Percentiles rank a stretch among this genome's conserved stretches.
phyloP scores from a whole-genome alignment of 2,113 vertebrate genomes.

The Choloepus hoffmanni region DNA sequence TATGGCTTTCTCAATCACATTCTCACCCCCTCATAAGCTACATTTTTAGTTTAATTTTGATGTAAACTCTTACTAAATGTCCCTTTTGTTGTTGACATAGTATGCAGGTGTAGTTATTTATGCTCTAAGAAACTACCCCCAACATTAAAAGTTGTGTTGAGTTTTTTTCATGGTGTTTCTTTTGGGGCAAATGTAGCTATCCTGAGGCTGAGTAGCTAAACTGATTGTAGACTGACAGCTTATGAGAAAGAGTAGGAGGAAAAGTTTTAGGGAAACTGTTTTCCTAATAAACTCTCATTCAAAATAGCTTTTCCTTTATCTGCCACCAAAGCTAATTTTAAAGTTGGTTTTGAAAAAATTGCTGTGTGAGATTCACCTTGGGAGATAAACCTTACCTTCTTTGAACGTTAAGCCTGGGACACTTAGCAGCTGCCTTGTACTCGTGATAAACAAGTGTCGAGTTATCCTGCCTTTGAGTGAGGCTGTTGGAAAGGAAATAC shows the following conservation, averaged over 20 bases:
- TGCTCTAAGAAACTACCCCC: neutral
- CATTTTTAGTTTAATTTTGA: neutral
- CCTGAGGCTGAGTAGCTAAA: neutral
- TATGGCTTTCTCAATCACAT: too few relatives aligned
- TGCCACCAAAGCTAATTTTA: slow-evolving; percentile 9
- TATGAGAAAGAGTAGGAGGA: neutral
- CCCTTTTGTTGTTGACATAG: neutral
- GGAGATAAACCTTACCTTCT: neutral
- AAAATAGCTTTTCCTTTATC: neutral
- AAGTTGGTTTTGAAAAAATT: slow-evolving; percentile 26
- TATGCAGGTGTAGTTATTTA: neutral
- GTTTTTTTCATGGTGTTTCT: neutral
- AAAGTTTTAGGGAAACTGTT: neutral
- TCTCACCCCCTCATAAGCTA: too few relatives aligned
- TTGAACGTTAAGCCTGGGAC: neutral
- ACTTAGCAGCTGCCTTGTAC: neutral
- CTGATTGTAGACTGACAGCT: neutral
- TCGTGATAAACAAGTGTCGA: neutral
- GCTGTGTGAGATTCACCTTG: neutral
- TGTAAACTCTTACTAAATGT: neutral
- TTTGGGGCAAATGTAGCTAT: neutral
- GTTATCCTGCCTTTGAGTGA: neutral
- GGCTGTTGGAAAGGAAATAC: neutral
- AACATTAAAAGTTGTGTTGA: neutral
- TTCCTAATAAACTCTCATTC: neutral